Percentiles rank a stretch among this genome's conserved stretches.
Conservation (phyloP, 1,140 invertebrate genomes). For the Steinernema feltiae region DNA sequence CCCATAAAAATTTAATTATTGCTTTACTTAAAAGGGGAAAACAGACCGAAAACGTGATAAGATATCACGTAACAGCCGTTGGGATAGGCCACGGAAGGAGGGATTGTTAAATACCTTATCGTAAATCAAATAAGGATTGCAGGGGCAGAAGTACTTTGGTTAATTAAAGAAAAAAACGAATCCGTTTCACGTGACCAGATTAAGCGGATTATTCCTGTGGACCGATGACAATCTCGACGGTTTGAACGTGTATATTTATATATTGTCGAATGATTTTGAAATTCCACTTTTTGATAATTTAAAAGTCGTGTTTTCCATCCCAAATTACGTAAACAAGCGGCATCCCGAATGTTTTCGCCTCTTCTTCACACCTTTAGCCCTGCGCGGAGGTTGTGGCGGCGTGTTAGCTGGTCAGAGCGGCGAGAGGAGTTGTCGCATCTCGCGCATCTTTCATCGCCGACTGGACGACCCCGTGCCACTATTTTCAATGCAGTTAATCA, state of each 20-base stretch:
- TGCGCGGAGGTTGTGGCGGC: neutral
- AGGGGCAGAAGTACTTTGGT: neutral
- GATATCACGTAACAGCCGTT: neutral
- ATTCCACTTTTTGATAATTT: neutral
- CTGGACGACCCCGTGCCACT: neutral
- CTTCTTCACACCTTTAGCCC: neutral
- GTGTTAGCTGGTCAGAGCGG: neutral
- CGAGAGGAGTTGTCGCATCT: neutral
- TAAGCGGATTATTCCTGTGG: neutral
- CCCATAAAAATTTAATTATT: neutral
- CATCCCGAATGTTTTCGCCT: neutral
- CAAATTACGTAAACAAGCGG: neutral
- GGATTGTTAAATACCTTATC: neutral
- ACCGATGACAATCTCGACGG: too few relatives aligned
- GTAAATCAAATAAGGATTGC: neutral
- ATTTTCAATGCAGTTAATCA: neutral
- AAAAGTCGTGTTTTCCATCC: neutral
- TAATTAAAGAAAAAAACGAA: neutral
- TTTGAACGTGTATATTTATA: neutral
- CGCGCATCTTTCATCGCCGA: neutral
- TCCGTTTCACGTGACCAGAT: neutral
- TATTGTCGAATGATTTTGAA: neutral
- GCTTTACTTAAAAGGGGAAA: neutral
- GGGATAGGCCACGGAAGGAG: neutral
- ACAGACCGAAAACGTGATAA: neutral